phyloP scores from a whole-genome alignment of 1,140 invertebrate species.

The Drosophila bipectinata region DNA sequence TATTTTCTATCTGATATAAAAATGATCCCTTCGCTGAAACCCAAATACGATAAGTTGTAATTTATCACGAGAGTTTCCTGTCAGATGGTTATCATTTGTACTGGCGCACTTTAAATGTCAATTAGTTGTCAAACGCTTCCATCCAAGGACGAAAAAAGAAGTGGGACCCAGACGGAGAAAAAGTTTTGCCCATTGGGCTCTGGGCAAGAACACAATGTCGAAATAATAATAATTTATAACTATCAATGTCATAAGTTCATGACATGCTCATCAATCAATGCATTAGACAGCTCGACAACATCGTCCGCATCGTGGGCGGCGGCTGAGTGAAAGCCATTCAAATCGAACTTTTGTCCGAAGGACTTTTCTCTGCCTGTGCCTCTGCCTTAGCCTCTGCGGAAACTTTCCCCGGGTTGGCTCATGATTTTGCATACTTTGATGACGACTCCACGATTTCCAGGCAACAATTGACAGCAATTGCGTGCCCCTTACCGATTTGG shows the following conservation, averaged over 20 bases:
- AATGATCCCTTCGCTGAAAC: neutral
- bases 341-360: slow-evolving; percentile 24
- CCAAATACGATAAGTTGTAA: slow-evolving; percentile 4
- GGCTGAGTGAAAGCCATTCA: slow-evolving; percentile 8
- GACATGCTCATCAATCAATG: slow-evolving; percentile 80
- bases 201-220: slow-evolving; percentile 62
- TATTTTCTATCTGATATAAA: neutral
- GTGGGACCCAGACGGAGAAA: slow-evolving; percentile 5
- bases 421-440: slow-evolving; percentile 70
- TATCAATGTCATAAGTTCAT: slow-evolving; percentile 82
- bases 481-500: slow-evolving; percentile 32
- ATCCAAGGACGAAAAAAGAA: slow-evolving; percentile 12
- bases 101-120: slow-evolving; percentile 71
- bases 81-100: slow-evolving; percentile 38
- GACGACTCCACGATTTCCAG: slow-evolving; percentile 24
- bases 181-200: slow-evolving; percentile 50
- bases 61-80: slow-evolving; percentile 32
- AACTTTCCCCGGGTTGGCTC: slow-evolving; percentile 14
- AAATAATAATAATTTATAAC: slow-evolving; percentile 82
- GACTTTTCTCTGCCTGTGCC: slow-evolving; percentile 20
- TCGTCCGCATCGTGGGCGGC: slow-evolving; percentile 11
- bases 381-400: slow-evolving; percentile 17
- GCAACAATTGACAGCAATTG: slow-evolving; percentile 76
- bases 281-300: slow-evolving; percentile 69
- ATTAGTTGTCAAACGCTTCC: slow-evolving; percentile 75